Evolutionary conservation across 2,888 invertebrate species (phyloP), one percentile per base, ranked within the genome.

Genomic region (Acanthosepion esculentum): DNA sequence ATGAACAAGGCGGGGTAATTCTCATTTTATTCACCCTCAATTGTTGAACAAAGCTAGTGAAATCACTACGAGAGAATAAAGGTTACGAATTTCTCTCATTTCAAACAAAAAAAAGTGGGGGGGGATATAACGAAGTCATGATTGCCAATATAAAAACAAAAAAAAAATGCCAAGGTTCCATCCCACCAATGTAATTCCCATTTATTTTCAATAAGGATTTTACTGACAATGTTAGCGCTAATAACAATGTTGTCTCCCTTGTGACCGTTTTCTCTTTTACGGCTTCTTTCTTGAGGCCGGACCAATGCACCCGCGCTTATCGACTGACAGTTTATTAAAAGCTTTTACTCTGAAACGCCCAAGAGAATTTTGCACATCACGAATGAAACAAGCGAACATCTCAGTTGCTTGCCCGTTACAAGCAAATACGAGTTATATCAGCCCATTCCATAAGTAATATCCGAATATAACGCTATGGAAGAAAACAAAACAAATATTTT

Each of bases 291-390:
- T 59, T 23, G 10, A n/a, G 5, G 78, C n/a, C 78, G 12, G n/a
- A 78, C n/a, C 12, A 78, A 78, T 78, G n/a, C n/a, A 18, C 12
- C 23, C 33, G 78, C n/a, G n/a, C n/a, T 78, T n/a, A 15, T n/a
- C n/a, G n/a, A n/a, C 78, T 78, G 78, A n/a, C n/a, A 78, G 78
- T n/a, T 78, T 78, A 78, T 78, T 78, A 78, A 78, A 78, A 78
- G 78, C 78, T 78, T 78, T 78, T 78, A 78, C n/a, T n/a, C 78
- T n/a, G n/a, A n/a, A 15, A n/a, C n/a, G 15, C 78, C n/a, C n/a
- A 15, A 33, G 78, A 78, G n/a, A 15, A 15, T 78, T 78, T 15
- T n/a, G 5, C n/a, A 78, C n/a, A n/a, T 78, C 18, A 78, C 78
- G 78, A 78, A 78, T n/a, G 78, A 78, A 78, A n/a, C n/a, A 78